Conservation (phyloP, 2,888 invertebrate species). For the Aromia moschata region DNA sequence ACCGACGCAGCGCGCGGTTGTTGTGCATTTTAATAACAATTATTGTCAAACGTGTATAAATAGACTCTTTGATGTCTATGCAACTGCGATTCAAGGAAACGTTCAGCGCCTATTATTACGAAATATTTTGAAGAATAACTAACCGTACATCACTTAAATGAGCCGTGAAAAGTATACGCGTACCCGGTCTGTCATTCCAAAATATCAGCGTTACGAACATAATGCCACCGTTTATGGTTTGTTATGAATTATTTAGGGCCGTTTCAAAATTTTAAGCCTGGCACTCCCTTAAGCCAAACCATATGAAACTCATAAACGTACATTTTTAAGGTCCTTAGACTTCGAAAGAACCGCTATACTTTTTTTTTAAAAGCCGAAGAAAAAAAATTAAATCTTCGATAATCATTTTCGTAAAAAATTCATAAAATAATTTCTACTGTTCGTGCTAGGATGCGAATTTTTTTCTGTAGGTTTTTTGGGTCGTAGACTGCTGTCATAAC, state of each 20-base stretch:
- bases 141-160: constrained; percentile 53
- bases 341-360: too few relatives aligned
- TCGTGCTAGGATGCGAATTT: too few relatives aligned
- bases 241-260: constrained; percentile 46
- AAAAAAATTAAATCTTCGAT: too few relatives aligned
- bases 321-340: too few relatives aligned
- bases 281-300: too few relatives aligned
- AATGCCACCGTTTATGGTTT: constrained; percentile 50
- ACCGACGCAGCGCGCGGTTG: not conserved
- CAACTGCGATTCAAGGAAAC: not conserved
- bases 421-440: too few relatives aligned
- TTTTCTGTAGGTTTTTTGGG: too few relatives aligned
- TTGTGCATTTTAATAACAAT: not conserved
- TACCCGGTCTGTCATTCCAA: constrained; percentile 50
- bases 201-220: constrained; percentile 51
- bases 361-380: too few relatives aligned
- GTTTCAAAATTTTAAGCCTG: constrained; percentile 19
- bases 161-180: constrained; percentile 52
- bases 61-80: constrained; percentile 1
- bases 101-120: constrained; percentile 5
- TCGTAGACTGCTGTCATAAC: too few relatives aligned
- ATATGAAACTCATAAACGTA: too few relatives aligned
- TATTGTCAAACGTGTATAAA: not conserved
- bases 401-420: too few relatives aligned
- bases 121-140: constrained; percentile 41